These are phyloP conservation scores for Sternarchorhynchus goeldii DNA, from an alignment of 2,797 vertebrate species.

Conservation along the genomic window DNA sequence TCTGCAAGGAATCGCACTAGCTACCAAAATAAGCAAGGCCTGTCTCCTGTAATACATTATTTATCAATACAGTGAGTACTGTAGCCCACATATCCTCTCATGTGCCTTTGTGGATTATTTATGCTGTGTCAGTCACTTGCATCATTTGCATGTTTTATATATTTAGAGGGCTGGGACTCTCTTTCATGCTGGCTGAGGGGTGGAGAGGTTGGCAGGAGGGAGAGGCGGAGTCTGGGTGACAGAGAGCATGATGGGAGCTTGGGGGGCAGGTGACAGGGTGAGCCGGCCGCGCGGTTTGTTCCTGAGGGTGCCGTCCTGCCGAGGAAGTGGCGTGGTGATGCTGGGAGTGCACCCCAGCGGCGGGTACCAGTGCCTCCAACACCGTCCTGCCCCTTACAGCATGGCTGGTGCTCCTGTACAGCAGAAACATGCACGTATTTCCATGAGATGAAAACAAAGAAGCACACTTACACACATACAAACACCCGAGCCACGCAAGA, in stretches of 20 bases:
- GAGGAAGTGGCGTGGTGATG: constrained; percentile 30
- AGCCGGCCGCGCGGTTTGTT: constrained; percentile 30
- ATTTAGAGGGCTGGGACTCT: constrained; percentile 49
- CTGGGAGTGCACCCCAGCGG: constrained; percentile 28
- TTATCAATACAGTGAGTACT: constrained; percentile 69
- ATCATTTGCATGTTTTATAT: constrained; percentile 67
- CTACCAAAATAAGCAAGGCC: constrained; percentile 71
- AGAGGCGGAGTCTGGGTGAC: constrained; percentile 50
- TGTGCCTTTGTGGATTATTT: constrained; percentile 79
- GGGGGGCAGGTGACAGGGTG: constrained; percentile 53
- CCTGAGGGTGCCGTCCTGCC: constrained; percentile 37
- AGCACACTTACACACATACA: neutral
- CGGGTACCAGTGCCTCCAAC: constrained; percentile 25
- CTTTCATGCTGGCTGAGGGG: constrained; percentile 60
- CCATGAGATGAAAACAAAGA: neutral
- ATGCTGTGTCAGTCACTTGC: constrained; percentile 68
- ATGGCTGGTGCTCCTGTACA: constrained; percentile 1
- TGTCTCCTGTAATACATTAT: constrained; percentile 75
- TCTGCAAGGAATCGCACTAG: constrained; percentile 68
- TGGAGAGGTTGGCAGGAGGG: constrained; percentile 50
- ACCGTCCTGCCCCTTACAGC: constrained; percentile 22
- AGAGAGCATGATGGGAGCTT: constrained; percentile 50
- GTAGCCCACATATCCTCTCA: constrained; percentile 65
- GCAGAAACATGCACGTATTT: constrained; percentile 23
- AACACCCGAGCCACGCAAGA: neutral